Conservation (phyloP, 2,113 vertebrate species). For the Odocoileus virginianus region DNA sequence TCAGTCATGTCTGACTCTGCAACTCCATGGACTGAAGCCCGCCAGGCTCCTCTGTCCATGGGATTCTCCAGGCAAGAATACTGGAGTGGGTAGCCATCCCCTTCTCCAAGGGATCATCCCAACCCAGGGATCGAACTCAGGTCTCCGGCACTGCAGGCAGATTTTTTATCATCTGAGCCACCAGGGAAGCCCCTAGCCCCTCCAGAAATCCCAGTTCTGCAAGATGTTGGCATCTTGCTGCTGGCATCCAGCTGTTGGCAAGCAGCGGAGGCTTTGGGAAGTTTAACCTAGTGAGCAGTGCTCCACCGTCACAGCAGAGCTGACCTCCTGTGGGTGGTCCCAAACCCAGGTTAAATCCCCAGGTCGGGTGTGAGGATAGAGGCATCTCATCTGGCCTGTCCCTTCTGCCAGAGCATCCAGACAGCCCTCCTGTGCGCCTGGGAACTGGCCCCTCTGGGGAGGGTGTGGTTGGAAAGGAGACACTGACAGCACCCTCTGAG, state of each 20-base stretch:
- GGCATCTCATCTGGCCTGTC: neutral
- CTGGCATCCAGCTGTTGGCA: neutral
- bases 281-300: neutral
- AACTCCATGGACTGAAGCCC: neutral
- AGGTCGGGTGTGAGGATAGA: neutral
- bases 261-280: neutral
- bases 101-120: neutral
- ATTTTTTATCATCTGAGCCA: neutral
- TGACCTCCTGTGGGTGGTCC: neutral
- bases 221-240: too few species aligned
- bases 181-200: neutral
- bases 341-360: neutral
- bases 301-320: neutral
- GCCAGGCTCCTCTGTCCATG: neutral
- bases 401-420: neutral
- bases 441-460: neutral
- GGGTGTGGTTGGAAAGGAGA: neutral
- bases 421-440: too few species aligned
- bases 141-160: neutral
- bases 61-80: neutral
- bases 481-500: accelerated
- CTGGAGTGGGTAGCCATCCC: neutral
- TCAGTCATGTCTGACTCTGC: neutral
- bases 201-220: neutral
- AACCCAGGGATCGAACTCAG: neutral